phyloP scores from a whole-genome alignment of 1,140 invertebrate species.

The Drosophila sproati region DNA sequence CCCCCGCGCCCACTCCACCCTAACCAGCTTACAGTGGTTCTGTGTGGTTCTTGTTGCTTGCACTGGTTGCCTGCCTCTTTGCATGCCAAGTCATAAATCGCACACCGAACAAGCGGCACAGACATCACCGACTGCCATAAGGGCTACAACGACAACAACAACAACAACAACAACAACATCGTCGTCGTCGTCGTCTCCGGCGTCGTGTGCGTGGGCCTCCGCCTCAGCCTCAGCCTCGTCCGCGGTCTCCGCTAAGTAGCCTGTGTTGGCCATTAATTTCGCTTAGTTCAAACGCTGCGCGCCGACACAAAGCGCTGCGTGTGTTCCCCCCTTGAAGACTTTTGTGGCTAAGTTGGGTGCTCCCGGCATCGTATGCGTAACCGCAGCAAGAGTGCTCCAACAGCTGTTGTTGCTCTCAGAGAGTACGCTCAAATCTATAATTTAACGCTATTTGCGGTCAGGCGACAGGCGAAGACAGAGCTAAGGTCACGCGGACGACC shows the following conservation, averaged over 20 bases:
- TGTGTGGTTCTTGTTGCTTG: neutral
- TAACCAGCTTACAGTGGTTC: neutral
- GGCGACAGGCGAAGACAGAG: neutral
- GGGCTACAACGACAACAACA: slow-evolving; percentile 44
- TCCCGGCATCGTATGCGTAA: slow-evolving; percentile 14
- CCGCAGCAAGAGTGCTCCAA: slow-evolving; percentile 25
- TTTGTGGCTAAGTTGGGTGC: neutral
- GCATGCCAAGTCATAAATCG: slow-evolving; percentile 81
- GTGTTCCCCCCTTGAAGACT: slow-evolving; percentile 44
- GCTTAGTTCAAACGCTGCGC: slow-evolving; percentile 73
- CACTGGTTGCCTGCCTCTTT: slow-evolving; percentile 42
- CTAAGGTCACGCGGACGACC: slow-evolving; percentile 23
- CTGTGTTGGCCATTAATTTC: slow-evolving; percentile 83
- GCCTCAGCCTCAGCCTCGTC: too few species aligned
- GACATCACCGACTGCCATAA: slow-evolving; percentile 48
- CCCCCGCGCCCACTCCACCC: too few species aligned
- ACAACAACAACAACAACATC: too few species aligned
- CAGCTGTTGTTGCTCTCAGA: slow-evolving; percentile 56
- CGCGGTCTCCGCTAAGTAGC: slow-evolving; percentile 73
- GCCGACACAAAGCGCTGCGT: slow-evolving; percentile 72
- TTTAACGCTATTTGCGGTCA: slow-evolving; percentile 78
- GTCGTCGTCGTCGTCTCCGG: slow-evolving; percentile 5
- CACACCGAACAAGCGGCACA: slow-evolving; percentile 60
- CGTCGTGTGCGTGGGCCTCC: slow-evolving; percentile 36
- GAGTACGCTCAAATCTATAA: slow-evolving; percentile 65